Conservation (phyloP, 23 tunicate species). For the Clavelina lepadiformis region DNA sequence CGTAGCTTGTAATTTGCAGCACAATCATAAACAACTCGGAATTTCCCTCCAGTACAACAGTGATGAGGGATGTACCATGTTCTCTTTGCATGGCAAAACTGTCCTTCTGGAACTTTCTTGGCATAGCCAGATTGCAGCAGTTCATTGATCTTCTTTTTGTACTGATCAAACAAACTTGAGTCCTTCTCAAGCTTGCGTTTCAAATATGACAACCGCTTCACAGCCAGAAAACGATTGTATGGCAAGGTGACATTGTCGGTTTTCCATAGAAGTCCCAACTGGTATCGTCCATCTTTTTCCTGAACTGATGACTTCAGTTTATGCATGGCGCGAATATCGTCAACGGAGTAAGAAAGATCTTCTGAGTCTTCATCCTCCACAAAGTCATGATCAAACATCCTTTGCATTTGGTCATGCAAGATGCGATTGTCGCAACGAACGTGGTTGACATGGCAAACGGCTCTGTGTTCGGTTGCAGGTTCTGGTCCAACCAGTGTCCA, state of each 20-base stretch:
- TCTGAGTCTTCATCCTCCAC: neutral
- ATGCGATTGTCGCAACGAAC: too few species aligned
- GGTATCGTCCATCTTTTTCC: neutral
- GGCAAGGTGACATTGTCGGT: constrained; percentile 5
- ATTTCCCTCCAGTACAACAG: constrained; percentile 20
- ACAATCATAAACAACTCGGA: constrained; percentile 30
- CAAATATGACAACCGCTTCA: constrained; percentile 8
- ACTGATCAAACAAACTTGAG: neutral
- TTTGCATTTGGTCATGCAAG: constrained; percentile 15
- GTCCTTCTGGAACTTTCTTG: neutral
- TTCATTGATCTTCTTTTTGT: constrained; percentile 20
- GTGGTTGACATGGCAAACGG: neutral
- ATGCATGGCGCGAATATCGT: constrained; percentile 3
- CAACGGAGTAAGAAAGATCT: neutral
- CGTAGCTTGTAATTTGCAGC: neutral
- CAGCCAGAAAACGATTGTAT: constrained; percentile 14
- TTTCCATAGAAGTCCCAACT: constrained; percentile 8
- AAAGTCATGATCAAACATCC: constrained; percentile 7
- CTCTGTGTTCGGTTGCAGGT: neutral
- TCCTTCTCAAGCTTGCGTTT: constrained; percentile 8
- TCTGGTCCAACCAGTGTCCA: constrained; percentile 3
- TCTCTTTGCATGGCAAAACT: neutral
- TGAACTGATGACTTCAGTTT: neutral
- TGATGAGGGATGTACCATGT: constrained; percentile 33
- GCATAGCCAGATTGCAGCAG: constrained; percentile 1